phyloP scores from a whole-genome alignment of 2,888 invertebrate species.

The Laothoe populi region DNA sequence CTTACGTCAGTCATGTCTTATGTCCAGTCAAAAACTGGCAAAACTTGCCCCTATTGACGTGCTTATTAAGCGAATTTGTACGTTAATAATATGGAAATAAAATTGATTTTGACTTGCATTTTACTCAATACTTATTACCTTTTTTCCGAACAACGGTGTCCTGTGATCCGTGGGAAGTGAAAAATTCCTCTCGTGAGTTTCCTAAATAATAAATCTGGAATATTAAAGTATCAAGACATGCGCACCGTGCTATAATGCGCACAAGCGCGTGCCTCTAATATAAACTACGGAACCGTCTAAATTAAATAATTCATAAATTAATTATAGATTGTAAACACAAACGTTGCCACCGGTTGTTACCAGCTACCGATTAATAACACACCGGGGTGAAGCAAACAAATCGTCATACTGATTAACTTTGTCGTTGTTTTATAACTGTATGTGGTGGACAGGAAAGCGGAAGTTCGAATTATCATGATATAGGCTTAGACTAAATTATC shows the following conservation, averaged over 20 bases:
- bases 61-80: too few species aligned
- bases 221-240: constrained; percentile 36
- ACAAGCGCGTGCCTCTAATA: constrained; percentile 64
- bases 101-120: too few species aligned
- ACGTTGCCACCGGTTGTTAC: constrained; percentile 25
- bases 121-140: too few species aligned
- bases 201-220: too few species aligned
- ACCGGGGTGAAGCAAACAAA: not conserved
- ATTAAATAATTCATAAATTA: constrained; percentile 67
- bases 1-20: too few species aligned
- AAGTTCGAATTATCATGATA: not conserved
- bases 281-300: constrained; percentile 59
- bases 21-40: too few species aligned
- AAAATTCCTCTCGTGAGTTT: too few species aligned
- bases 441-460: not conserved
- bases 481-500: not conserved
- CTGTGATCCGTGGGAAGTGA: too few species aligned
- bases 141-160: too few species aligned
- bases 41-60: too few species aligned
- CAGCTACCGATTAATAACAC: constrained; percentile 26
- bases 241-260: constrained; percentile 34
- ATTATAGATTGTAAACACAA: constrained; percentile 47
- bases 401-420: not conserved
- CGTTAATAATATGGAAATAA: too few species aligned
- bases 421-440: not conserved